These are phyloP conservation scores for Troides aeacus DNA, from an alignment of 2,888 invertebrate species.

Conservation along the genomic window DNA sequence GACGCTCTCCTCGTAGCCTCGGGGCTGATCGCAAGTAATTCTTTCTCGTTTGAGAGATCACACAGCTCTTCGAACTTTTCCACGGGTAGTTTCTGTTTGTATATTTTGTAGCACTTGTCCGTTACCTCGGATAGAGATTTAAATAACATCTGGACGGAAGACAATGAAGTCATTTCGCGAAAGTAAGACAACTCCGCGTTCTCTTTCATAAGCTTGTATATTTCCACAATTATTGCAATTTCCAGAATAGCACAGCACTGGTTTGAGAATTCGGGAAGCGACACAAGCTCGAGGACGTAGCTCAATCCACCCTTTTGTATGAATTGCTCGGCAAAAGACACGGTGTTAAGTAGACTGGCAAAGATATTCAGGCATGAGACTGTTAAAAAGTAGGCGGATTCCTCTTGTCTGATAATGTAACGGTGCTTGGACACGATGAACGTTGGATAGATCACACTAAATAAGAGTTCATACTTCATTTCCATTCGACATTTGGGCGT, in stretches of 20 bases:
- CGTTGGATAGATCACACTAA: slow-evolving; percentile 81
- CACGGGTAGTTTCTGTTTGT: slow-evolving; percentile 52
- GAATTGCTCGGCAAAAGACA: slow-evolving; percentile 80
- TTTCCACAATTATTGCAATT: slow-evolving; percentile 80
- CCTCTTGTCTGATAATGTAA: slow-evolving; percentile 68
- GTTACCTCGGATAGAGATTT: slow-evolving; percentile 63
- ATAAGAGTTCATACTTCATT: slow-evolving; percentile 79
- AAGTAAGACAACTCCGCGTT: slow-evolving; percentile 53
- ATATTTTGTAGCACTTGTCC: slow-evolving; percentile 61
- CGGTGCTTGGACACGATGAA: slow-evolving; percentile 78
- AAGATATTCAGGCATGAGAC: slow-evolving; percentile 82
- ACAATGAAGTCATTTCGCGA: slow-evolving; percentile 60
- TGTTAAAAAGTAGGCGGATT: slow-evolving; percentile 79
- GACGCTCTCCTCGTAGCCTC: slow-evolving; percentile 39
- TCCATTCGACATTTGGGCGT: slow-evolving; percentile 77
- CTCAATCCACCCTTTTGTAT: slow-evolving; percentile 79
- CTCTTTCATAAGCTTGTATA: slow-evolving; percentile 70
- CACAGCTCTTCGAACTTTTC: slow-evolving; percentile 57
- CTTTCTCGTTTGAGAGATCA: slow-evolving; percentile 52
- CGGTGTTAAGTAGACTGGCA: slow-evolving; percentile 77
- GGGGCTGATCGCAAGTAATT: slow-evolving; percentile 42
- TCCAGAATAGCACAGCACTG: slow-evolving; percentile 82
- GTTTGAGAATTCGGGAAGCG: slow-evolving; percentile 77
- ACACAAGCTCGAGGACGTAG: slow-evolving; percentile 77
- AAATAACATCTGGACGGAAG: slow-evolving; percentile 69